Percentiles rank a stretch among this genome's conserved stretches.
phyloP scores from a whole-genome alignment of 2,113 vertebrate species.

The Eudyptes chrysolophus region DNA sequence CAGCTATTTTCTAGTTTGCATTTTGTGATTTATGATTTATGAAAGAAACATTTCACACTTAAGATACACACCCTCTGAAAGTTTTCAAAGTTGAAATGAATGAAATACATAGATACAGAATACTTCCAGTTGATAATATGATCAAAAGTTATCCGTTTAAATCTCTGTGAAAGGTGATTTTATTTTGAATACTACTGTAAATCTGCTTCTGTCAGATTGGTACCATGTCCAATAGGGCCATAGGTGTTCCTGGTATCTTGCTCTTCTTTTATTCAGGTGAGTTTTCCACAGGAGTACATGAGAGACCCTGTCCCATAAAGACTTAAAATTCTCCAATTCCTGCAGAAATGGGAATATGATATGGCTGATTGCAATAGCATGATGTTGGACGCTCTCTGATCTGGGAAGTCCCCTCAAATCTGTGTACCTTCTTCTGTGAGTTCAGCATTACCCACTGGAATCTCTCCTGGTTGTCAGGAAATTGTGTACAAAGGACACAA shows the following conservation, averaged over 20 bases:
- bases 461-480: background rate
- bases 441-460: background rate
- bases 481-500: background rate
- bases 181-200: background rate
- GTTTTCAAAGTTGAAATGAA: background rate
- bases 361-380: background rate
- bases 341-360: background rate
- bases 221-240: background rate
- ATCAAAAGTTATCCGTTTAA: background rate
- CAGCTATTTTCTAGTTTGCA: background rate
- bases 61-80: background rate
- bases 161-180: background rate
- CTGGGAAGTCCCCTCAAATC: background rate
- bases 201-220: background rate
- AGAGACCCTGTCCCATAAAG: background rate
- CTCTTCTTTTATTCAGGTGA: background rate
- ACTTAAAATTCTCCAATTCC: background rate
- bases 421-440: background rate
- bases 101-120: background rate
- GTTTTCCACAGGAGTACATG: background rate
- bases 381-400: background rate
- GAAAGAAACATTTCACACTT: background rate
- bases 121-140: background rate
- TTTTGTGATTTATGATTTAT: background rate
- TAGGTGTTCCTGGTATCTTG: background rate